Conservation (phyloP, 2,113 vertebrate species). For the Heterotis niloticus region DNA sequence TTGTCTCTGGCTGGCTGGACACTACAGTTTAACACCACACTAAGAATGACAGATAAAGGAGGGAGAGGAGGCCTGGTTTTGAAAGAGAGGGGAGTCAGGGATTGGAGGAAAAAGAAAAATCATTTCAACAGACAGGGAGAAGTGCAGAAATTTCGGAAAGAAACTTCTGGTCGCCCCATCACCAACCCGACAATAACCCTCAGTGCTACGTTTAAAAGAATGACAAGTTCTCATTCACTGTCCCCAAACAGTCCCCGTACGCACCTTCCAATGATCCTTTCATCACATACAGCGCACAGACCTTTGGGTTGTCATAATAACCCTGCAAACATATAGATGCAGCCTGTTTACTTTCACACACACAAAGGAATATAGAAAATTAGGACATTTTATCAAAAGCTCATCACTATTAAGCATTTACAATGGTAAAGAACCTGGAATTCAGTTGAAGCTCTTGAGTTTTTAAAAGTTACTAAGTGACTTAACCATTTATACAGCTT, state of each 20-base stretch:
- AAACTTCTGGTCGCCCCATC: neutral
- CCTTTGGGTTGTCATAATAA: conserved; percentile 98
- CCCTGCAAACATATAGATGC: conserved; percentile 66
- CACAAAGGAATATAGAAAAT: neutral
- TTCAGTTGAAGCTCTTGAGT: too few species aligned
- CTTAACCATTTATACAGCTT: too few species aligned
- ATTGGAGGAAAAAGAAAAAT: neutral
- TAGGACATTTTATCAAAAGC: too few species aligned
- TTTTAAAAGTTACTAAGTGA: too few species aligned
- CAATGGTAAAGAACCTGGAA: too few species aligned
- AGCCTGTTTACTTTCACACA: neutral
- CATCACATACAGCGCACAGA: conserved; percentile 94
- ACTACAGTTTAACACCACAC: conserved; percentile 26
- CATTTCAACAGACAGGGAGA: conserved; percentile 16
- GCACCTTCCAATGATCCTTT: conserved; percentile 91
- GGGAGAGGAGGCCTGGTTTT: neutral
- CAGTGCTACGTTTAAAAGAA: neutral
- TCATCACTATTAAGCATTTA: too few species aligned
- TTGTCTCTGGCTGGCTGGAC: conserved; percentile 19
- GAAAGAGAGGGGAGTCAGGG: neutral
- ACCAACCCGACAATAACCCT: neutral
- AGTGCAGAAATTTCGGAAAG: neutral
- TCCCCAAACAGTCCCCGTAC: conserved; percentile 33
- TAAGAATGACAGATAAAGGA: conserved; percentile 14
- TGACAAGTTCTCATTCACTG: neutral